phyloP scores from a whole-genome alignment of 2,797 vertebrate genomes.

The Enteromius argenteus region DNA sequence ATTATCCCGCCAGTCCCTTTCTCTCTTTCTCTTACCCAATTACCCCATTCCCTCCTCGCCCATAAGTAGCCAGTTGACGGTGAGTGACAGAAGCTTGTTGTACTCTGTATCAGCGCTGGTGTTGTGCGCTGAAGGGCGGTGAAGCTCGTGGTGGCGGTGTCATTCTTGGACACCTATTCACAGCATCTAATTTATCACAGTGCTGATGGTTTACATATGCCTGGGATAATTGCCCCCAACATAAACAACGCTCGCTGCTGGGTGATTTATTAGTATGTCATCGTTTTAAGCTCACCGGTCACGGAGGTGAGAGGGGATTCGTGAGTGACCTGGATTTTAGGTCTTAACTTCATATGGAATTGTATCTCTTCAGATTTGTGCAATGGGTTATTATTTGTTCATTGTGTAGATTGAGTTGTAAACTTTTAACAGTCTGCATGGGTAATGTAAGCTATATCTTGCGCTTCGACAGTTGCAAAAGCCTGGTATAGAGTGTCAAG shows the following conservation, averaged over 20 bases:
- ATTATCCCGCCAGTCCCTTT: conserved; percentile 64
- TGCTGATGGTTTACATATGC: conserved; percentile 76
- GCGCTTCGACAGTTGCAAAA: not conserved
- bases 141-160: conserved; percentile 69
- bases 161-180: conserved; percentile 80
- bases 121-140: conserved; percentile 35
- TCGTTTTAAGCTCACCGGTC: conserved; percentile 13
- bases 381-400: not conserved
- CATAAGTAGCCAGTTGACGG: conserved; percentile 68
- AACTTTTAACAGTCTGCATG: conserved; percentile 6
- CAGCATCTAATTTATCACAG: conserved; percentile 81
- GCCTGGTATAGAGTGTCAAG: not conserved
- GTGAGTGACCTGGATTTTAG: conserved; percentile 49
- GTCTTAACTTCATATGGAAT: conserved; percentile 19
- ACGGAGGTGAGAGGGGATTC: conserved; percentile 26
- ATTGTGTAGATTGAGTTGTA: conserved; percentile 7
- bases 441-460: not conserved
- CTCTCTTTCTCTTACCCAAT: conserved; percentile 20
- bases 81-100: conserved; percentile 64
- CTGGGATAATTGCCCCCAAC: conserved; percentile 77
- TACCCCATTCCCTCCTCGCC: conserved; percentile 52
- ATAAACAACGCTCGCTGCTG: conserved; percentile 75
- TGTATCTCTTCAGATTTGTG: not conserved
- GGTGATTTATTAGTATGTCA: conserved; percentile 80
- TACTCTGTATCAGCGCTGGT: conserved; percentile 38